Percentiles rank a stretch among this genome's conserved stretches.
Conservation (phyloP, 2,888 invertebrate genomes). For the Andrena bucephala region DNA sequence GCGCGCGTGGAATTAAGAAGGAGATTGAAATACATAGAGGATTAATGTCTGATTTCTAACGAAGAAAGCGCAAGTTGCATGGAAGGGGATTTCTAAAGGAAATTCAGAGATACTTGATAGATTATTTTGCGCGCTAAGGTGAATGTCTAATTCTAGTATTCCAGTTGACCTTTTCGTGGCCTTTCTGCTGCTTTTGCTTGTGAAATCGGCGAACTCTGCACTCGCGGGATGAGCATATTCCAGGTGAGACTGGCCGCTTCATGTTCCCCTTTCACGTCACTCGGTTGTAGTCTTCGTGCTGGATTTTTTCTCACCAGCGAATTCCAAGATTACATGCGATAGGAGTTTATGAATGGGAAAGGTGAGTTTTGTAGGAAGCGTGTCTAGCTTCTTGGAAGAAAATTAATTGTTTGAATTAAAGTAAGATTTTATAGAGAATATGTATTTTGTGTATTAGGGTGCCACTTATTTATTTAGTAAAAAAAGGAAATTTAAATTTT, state of each 20-base stretch:
- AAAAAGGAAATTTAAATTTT: too few relatives aligned
- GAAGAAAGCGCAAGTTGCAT: neutral
- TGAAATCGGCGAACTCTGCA: slow-evolving; percentile 4
- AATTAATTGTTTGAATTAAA: too few relatives aligned
- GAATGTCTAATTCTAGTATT: neutral
- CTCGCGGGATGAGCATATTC: neutral
- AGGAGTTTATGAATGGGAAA: too few relatives aligned
- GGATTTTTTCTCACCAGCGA: too few relatives aligned
- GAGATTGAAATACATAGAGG: neutral
- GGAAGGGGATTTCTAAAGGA: too few relatives aligned
- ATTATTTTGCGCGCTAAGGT: neutral
- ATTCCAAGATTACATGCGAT: too few relatives aligned
- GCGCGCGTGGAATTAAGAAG: neutral
- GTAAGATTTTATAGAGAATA: too few relatives aligned
- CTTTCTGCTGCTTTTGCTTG: slow-evolving; percentile 8
- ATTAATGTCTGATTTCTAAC: neutral
- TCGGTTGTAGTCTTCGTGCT: neutral
- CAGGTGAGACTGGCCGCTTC: neutral
- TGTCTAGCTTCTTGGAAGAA: too few relatives aligned
- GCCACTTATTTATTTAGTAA: too few relatives aligned
- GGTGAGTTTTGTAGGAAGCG: too few relatives aligned
- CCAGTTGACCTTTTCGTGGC: neutral
- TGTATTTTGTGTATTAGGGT: too few relatives aligned
- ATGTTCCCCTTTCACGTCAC: neutral
- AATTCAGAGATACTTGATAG: neutral